Base-by-base conservation (phyloP, 2,888 invertebrate species). In the Agelastica alni region DNA sequence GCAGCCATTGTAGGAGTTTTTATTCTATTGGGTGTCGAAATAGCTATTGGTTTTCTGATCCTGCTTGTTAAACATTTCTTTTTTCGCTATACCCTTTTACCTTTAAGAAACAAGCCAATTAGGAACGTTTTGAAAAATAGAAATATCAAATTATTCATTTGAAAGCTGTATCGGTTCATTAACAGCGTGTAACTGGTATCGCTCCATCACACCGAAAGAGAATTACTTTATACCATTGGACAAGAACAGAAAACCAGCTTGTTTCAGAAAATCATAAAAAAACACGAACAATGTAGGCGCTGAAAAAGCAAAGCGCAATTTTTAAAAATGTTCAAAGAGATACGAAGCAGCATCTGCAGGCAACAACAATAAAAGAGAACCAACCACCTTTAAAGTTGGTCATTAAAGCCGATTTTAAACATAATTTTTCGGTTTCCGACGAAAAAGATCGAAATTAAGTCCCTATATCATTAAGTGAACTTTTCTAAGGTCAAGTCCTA, bases 201-300 rank as follows among this genome's bases (percentile, higher is more conserved):
- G n/a, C n/a, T n/a, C n/a, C n/a, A n/a, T n/a, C n/a, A n/a, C n/a
- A n/a, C n/a, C n/a, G n/a, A n/a, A n/a, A n/a, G n/a, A n/a, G n/a
- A n/a, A n/a, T n/a, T n/a, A n/a, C n/a, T n/a, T n/a, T n/a, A n/a
- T n/a, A n/a, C n/a, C n/a, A n/a, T n/a, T n/a, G n/a, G n/a, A n/a
- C n/a, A n/a, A n/a, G n/a, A n/a, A n/a, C n/a, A n/a, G n/a, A n/a
- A n/a, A n/a, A n/a, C n/a, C n/a, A n/a, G n/a, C n/a, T n/a, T n/a
- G n/a, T n/a, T n/a, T n/a, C n/a, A n/a, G n/a, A n/a, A n/a, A 86
- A 89, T 89, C 85, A 86, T 92, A 92, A 93, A 93, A 90, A 92
- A 92, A 86, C 91, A 91, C 81, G 93, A 92, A 82, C 91, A 92
- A 76, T 89, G 90, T 64, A 85, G 91, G 67, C 80, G 92, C 70